Base-by-base conservation (phyloP, 1,140 invertebrate genomes). In the Drosophila simulans region DNA sequence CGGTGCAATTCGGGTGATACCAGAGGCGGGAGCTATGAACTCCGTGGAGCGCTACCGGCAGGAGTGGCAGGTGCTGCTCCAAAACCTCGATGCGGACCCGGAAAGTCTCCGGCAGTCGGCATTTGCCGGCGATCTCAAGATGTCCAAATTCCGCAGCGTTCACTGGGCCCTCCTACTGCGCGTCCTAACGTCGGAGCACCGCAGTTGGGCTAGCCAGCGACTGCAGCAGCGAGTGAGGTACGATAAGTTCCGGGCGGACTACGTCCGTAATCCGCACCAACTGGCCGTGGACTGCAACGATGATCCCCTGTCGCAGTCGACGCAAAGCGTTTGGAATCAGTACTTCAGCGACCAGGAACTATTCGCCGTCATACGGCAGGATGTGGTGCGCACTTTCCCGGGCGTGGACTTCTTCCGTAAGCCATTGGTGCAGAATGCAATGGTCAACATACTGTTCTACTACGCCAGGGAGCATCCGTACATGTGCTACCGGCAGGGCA, bases 261-360 rank as follows among this genome's bases (percentile, higher is more conserved):
- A 91, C 62, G 88, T 82, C 25, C 68, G 90, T 22, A 92, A 92
- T 82, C 91, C 91, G 3, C 90, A 92, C 40, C 77, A 91, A 46
- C 52, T 79, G 8, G 60, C 48, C 3, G 52, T 64, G 0, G 56
- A 63, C 49, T 48, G 83, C n/a, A 86, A 90, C 65, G 82, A 86
- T 34, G 68, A 92, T 76, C 90, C 92, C 15, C 37, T 92, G 54
- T 91, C 91, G 5, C 88, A 86, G 65, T 86, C 84, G 0, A 77
- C 92, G 31, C 45, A 97, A 94, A 97, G 95, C 90, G 94, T 94
- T 0, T 97, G 96, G 96, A 95, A 96, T 88, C 95, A 96, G 80
- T 96, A 96, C 91, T 97, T 97, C 91, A 95, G 95, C 90, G 96
- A 97, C 91, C 95, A 95, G 80, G 96, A 97, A 76, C 92, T 97